Evolutionary conservation across 1,140 invertebrate genomes (phyloP), one percentile per base, ranked within the genome.

Genomic region (Drosophila willistoni): DNA sequence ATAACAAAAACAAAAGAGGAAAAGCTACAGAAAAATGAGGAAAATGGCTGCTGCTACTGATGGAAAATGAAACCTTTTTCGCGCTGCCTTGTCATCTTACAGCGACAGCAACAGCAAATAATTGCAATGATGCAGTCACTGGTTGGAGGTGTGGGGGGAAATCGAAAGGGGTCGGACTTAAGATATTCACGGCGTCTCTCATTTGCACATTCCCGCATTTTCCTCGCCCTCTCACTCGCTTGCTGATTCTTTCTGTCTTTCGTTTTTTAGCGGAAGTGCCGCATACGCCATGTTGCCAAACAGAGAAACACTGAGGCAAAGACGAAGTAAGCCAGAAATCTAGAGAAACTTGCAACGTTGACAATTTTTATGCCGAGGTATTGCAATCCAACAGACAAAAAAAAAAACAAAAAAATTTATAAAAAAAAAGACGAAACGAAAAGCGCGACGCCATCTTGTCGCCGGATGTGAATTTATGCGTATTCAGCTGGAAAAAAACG

Each of bases 391-490:
- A 19, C 44, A 22, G 36, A n/a, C n/a, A n/a, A 39, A 9, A 47
- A 19, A 44, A 44, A 51, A 51, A 51, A 13, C 0, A 22, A 51
- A 51, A 51, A 51, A 51, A 19, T 47, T 47, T 17, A 51, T 12
- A 47, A 47, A 47, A 39, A 39, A 51, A 47, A 47, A 19, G 7
- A 36, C 34, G 9, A 51, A 51, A 51, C 5, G 17, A 47, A 47
- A 47, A 9, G 7, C 44, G 44, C 44, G 22, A 55, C 42, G 68
- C 71, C 77, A 80, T 70, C 74, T 77, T 80, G 77, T 77, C 77
- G 77, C 77, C 77, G 77, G 77, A 79, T 79, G 77, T 73, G 74
- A 79, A 79, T 79, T 79, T 79, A 79, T 79, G 77, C 77, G 74
- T 79, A 79, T 77, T 79, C 77, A 79, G 77, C 74, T 73, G 41